Evolutionary conservation across 2,797 vertebrate genomes (phyloP).

Genomic region (Benthosema pterotum): DNA sequence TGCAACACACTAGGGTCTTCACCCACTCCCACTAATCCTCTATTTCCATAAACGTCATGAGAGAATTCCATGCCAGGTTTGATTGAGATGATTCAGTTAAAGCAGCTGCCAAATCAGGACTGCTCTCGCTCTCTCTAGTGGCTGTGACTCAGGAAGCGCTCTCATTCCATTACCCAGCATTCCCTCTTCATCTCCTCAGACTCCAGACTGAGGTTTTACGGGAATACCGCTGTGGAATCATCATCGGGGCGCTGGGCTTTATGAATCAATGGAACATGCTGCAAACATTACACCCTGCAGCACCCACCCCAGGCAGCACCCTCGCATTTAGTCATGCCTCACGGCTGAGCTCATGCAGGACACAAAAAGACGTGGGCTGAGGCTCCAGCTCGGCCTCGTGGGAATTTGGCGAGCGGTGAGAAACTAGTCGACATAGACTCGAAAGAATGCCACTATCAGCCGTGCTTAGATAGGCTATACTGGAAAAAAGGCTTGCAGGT

Average conservation of each 20-base stretch:
- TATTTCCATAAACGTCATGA: slow-evolving; percentile 51
- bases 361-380: slow-evolving; percentile 52
- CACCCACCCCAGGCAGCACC: slow-evolving; percentile 65
- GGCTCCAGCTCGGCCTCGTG: slow-evolving; percentile 33
- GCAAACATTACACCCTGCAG: slow-evolving; percentile 74
- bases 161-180: slow-evolving; percentile 72
- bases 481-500: slow-evolving; percentile 16
- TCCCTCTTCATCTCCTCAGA: slow-evolving; percentile 27
- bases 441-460: slow-evolving; percentile 46
- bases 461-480: slow-evolving; percentile 8
- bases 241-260: slow-evolving; percentile 73
- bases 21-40: slow-evolving; percentile 44
- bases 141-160: slow-evolving; percentile 66
- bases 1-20: slow-evolving; percentile 37
- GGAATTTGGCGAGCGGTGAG: slow-evolving; percentile 52
- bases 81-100: slow-evolving; percentile 65
- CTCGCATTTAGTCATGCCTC: slow-evolving; percentile 71
- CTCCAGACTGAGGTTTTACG: slow-evolving; percentile 68
- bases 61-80: slow-evolving; percentile 34
- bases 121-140: slow-evolving; percentile 51
- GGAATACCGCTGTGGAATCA: slow-evolving; percentile 79
- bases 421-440: slow-evolving; percentile 16
- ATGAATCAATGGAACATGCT: slow-evolving; percentile 81
- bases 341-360: slow-evolving; percentile 70
- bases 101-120: slow-evolving; percentile 57